phyloP scores from a whole-genome alignment of 92 coral and sea anemone genomes.

The Meandrina meandrites region DNA sequence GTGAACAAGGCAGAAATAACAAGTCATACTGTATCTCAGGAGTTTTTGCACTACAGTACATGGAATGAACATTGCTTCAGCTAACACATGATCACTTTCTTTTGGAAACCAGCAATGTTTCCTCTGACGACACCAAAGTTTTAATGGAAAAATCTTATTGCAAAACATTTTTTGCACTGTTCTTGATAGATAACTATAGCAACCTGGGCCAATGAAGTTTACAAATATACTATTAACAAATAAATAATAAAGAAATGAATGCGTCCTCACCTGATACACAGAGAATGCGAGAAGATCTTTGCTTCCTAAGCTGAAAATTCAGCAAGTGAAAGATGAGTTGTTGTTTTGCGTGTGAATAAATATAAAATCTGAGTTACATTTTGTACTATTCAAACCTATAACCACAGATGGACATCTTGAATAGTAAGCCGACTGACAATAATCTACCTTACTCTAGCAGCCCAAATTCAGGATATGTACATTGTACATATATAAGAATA shows the following conservation, averaged over 20 bases:
- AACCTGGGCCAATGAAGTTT: not conserved
- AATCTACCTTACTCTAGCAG: not conserved
- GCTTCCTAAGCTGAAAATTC: constrained; percentile 62
- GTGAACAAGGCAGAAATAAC: too few species aligned
- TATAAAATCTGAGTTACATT: too few species aligned
- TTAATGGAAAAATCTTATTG: too few species aligned
- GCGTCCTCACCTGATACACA: constrained; percentile 83
- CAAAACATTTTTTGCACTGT: too few species aligned
- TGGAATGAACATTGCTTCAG: too few species aligned
- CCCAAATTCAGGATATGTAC: not conserved
- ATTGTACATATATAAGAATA: too few species aligned
- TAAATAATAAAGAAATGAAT: not conserved
- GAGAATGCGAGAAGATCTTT: constrained; percentile 79
- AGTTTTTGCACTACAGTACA: too few species aligned
- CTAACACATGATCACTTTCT: too few species aligned
- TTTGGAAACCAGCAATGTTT: too few species aligned
- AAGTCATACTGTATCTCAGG: too few species aligned
- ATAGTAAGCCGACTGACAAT: not conserved
- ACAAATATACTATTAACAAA: not conserved
- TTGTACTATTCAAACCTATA: not conserved
- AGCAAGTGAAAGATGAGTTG: not conserved
- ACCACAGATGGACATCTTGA: not conserved
- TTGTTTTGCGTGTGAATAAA: not conserved
- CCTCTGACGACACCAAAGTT: too few species aligned
- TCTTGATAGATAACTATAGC: not conserved